phyloP scores from a whole-genome alignment of 2,113 vertebrate genomes.

The Anthoscopus minutus region DNA sequence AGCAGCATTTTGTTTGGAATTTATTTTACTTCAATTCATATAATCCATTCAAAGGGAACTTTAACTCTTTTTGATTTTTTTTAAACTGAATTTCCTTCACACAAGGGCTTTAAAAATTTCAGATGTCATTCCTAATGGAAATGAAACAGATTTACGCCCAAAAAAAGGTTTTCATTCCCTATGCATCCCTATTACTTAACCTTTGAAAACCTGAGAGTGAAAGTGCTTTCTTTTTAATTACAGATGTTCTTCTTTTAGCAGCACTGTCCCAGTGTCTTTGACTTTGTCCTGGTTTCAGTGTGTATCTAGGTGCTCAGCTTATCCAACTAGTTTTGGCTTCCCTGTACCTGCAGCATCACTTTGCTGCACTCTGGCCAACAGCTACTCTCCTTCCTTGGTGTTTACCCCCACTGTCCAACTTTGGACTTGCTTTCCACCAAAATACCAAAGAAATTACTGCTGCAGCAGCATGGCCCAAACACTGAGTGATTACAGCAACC shows the following conservation, averaged over 20 bases:
- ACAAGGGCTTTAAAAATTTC: not conserved
- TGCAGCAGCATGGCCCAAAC: not conserved
- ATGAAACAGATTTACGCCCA: slow-evolving; percentile 2
- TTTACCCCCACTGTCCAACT: not conserved
- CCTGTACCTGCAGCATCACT: not conserved
- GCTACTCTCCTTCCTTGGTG: not conserved
- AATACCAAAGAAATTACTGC: not conserved
- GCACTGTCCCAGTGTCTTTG: slow-evolving; percentile 27
- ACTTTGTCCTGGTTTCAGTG: slow-evolving; percentile 52
- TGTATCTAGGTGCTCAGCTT: slow-evolving; percentile 16
- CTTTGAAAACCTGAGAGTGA: slow-evolving; percentile 41
- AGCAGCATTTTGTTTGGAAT: not conserved
- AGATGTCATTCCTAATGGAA: not conserved
- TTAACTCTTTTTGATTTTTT: not conserved
- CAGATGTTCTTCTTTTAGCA: slow-evolving; percentile 54
- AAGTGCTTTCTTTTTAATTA: slow-evolving; percentile 52
- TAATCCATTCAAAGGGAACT: not conserved
- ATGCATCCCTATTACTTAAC: slow-evolving; percentile 49
- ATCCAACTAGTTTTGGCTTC: not conserved
- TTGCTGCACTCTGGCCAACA: not conserved
- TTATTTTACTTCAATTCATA: not conserved
- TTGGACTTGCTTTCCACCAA: not conserved
- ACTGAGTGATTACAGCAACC: not conserved
- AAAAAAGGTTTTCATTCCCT: slow-evolving; percentile 49
- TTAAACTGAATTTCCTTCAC: slow-evolving; percentile 2